Base-by-base conservation (phyloP, 2,113 vertebrate genomes). In the Cyprinus carpio region DNA sequence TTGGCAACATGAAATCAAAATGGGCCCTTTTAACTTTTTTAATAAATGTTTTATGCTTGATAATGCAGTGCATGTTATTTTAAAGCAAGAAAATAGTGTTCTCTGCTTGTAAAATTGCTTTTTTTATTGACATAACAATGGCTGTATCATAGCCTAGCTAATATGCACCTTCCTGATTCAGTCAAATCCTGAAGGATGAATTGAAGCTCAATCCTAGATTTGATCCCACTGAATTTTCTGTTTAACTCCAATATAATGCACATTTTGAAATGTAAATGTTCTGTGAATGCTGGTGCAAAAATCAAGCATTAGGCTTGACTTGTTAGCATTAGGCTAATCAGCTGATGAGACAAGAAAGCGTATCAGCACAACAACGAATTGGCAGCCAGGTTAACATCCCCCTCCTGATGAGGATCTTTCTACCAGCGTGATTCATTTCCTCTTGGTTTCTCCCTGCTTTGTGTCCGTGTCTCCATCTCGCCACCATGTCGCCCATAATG, bases 401-500 rank as follows among this genome's bases (percentile, higher is more conserved):
- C n/a, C 46, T 82, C 56, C 71, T 25, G 46, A 49, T 60, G 23
- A 81, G 79, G 27, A 6, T 25, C 3, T 65, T 74, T 75, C 25
- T 56, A 25, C 40, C 58, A 85, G 83, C 18, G 43, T 67, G 51
- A 81, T 72, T 62, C 76, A 81, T 64, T 76, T 58, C 60, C 82
- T 67, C 43, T 27, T 81, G 56, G 74, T 46, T 67, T 86, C 74
- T 81, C 81, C 65, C 7, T 62, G 78, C 65, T 82, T 82, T 82
- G 71, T 74, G 25, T 65, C 62, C n/a, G 6, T 72, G 84, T 88
- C 75, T 58, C 46, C 71, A 83, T 82, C 71, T 81, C 37, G 23
- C 60, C 74, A 72, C 58, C 46, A 23, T 80, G 62, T 79, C 43
- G 25, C 43, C 83, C n/a, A 49, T 77, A 34, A 60, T 58, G 85